Evolutionary conservation across 2,888 invertebrate species (phyloP), one percentile per base, ranked within the genome.

Genomic region (Dryocosmus kuriphilus): DNA sequence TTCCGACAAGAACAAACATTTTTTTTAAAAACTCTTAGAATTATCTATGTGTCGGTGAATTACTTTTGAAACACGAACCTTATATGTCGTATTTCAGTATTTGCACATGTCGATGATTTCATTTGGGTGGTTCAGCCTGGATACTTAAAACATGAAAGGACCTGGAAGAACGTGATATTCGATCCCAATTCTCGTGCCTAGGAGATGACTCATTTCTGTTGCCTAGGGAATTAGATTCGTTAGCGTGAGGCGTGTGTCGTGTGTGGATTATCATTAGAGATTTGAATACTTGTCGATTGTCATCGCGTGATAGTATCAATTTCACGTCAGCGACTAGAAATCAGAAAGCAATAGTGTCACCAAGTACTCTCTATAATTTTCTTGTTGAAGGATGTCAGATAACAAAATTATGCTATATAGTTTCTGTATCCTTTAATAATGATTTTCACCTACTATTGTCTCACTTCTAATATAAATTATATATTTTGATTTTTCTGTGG

Each of bases 401-500:
- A 41, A 5, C 0, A 16, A 16, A 41, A 16, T 41, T 16, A 11
- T 35, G 0, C 41, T 16, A 6, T 2, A 38, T 41, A 16, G 41
- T 41, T 41, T 41, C 16, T 41, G 16, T 41, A 41, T 16, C 41
- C 16, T 51, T 16, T n/a, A n/a, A 8, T n/a, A 51, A n/a, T n/a
- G n/a, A n/a, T n/a, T n/a, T n/a, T n/a, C n/a, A n/a, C n/a, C n/a
- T n/a, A n/a, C n/a, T 55, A 55, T 8, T 55, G 6, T n/a, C n/a
- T 22, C 8, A 22, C 55, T 55, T 51, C n/a, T n/a, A n/a, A 8
- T n/a, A 51, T 1, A 51, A n/a, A n/a, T 51, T n/a, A n/a, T n/a
- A n/a, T 71, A 30, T 19, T 71, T 71, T 71, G 51, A 32, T 51
- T 41, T 71, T 51, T 71, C 30, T 71, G 71, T 51, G 71, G 51